Conservation (phyloP, 2,888 invertebrate genomes). For the Shargacucullia verbasci region DNA sequence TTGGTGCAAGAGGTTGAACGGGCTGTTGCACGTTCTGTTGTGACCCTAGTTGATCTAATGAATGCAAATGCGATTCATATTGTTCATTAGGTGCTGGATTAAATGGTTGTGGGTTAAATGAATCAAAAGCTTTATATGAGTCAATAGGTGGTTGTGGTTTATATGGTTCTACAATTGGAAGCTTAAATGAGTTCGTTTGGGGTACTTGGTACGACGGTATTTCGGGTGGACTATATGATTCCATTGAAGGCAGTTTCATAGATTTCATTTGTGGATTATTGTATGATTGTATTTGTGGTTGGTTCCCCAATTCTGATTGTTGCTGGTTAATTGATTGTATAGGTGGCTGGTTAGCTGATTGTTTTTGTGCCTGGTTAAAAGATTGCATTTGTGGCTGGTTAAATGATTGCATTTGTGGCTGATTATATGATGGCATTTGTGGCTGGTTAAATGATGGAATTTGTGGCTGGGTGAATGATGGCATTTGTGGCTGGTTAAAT, state of each 20-base stretch:
- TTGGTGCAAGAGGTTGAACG: background rate
- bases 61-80: background rate
- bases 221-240: background rate
- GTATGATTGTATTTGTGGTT: constrained; percentile 4
- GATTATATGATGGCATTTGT: constrained; percentile 1
- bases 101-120: background rate
- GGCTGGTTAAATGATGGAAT: background rate
- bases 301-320: constrained; percentile 9
- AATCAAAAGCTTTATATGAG: background rate
- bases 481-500: constrained; percentile 1
- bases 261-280: background rate
- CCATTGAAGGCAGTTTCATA: background rate
- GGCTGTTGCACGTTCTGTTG: background rate
- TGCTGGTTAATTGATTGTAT: background rate
- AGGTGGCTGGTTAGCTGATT: background rate
- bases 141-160: constrained; percentile 2
- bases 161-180: constrained; percentile 1
- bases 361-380: background rate
- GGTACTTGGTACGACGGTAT: background rate
- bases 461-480: background rate
- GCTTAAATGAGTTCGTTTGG: constrained; percentile 7
- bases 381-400: background rate
- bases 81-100: constrained; percentile 1
- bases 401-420: constrained; percentile 1
- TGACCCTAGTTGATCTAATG: background rate